phyloP scores from a whole-genome alignment of 2,888 invertebrate species.

The Ormyrus labotus region DNA sequence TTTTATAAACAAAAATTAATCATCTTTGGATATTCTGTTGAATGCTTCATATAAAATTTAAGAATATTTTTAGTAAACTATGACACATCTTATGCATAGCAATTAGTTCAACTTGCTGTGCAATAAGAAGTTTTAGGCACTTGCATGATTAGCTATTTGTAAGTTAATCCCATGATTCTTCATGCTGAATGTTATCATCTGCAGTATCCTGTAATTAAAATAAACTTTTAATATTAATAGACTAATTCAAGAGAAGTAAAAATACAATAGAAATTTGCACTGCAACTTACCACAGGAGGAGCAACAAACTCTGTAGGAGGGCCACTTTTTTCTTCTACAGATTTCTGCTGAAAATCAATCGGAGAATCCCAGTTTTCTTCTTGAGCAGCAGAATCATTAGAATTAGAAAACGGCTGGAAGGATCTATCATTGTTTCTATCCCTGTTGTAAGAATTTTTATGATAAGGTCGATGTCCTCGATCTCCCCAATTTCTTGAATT shows the following conservation, averaged over 20 bases:
- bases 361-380: slow-evolving; percentile 56
- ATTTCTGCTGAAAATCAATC: slow-evolving; percentile 24
- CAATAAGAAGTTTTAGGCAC: slow-evolving; percentile 47
- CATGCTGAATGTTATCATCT: background rate
- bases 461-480: slow-evolving; percentile 29
- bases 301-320: background rate
- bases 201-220: slow-evolving; percentile 16
- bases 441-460: slow-evolving; percentile 23
- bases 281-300: slow-evolving; percentile 21
- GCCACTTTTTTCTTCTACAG: slow-evolving; percentile 12
- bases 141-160: slow-evolving; percentile 29
- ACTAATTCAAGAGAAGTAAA: background rate
- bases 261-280: background rate
- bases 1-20: slow-evolving; percentile 27
- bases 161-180: slow-evolving; percentile 57
- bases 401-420: background rate
- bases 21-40: slow-evolving; percentile 42
- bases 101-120: slow-evolving; percentile 23
- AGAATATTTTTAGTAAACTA: slow-evolving; percentile 14
- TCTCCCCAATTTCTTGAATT: slow-evolving; percentile 39
- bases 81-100: slow-evolving; percentile 28
- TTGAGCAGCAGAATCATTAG: slow-evolving; percentile 1
- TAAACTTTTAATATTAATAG: background rate
- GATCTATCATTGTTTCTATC: slow-evolving; percentile 25
- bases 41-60: slow-evolving; percentile 25